Conservation (phyloP, 2,888 invertebrate species). For the Augiades crinisus region DNA sequence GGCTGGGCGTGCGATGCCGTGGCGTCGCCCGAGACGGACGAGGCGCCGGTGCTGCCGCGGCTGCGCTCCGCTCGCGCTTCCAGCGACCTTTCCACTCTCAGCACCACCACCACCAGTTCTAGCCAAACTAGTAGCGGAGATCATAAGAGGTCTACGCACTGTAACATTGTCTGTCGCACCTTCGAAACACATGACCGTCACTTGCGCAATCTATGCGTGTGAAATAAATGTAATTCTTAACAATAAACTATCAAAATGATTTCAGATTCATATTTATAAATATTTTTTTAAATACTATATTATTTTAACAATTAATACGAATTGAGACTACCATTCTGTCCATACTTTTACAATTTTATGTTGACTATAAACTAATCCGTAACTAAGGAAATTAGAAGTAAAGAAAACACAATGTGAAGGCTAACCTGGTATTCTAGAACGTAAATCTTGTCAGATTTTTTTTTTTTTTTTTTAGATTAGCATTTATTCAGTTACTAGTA, state of each 20-base stretch:
- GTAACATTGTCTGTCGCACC: slow-evolving; percentile 12
- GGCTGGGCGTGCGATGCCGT: slow-evolving; percentile 62
- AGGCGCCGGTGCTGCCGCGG: slow-evolving; percentile 66
- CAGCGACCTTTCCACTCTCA: slow-evolving; percentile 74
- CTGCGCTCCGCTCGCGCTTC: slow-evolving; percentile 74
- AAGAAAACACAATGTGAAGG: no score
- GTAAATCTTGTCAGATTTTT: no score
- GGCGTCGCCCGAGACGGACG: slow-evolving; percentile 64
- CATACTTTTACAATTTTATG: no score
- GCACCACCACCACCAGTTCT: slow-evolving; percentile 74
- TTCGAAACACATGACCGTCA: slow-evolving; percentile 19
- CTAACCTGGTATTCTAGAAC: no score
- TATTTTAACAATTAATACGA: no score
- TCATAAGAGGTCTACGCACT: slow-evolving; percentile 66
- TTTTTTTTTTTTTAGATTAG: no score
- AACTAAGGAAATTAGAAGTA: no score
- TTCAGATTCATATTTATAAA: background rate
- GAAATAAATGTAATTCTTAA: background rate
- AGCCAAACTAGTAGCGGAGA: slow-evolving; percentile 72
- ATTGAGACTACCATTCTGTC: no score
- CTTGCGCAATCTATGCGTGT: background rate
- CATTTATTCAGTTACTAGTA: no score
- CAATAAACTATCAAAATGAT: background rate
- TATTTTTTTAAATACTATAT: no score
- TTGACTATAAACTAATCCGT: no score